phyloP scores from a whole-genome alignment of 2,888 invertebrate genomes.

The Lithophane socia region DNA sequence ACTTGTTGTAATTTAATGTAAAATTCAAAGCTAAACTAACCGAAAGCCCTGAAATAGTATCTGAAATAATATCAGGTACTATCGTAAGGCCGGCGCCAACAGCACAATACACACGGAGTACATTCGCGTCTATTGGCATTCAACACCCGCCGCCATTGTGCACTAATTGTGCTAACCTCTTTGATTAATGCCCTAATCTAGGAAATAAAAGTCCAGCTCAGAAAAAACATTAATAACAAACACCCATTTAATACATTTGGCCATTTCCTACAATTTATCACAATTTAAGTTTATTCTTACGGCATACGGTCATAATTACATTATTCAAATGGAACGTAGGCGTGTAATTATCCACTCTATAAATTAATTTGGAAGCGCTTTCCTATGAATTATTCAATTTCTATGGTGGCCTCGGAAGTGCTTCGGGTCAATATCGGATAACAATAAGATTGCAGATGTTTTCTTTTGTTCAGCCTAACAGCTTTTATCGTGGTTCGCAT shows the following conservation, averaged over 20 bases:
- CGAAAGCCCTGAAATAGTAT: neutral
- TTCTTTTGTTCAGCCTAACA: slow-evolving; percentile 38
- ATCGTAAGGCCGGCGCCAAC: neutral
- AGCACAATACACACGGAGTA: slow-evolving; percentile 24
- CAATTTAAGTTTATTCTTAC: slow-evolving; percentile 58
- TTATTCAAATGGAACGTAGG: slow-evolving; percentile 61
- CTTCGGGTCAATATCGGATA: slow-evolving; percentile 49
- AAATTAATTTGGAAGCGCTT: slow-evolving; percentile 63
- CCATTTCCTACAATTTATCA: slow-evolving; percentile 63
- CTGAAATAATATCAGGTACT: slow-evolving; percentile 3
- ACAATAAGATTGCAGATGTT: slow-evolving; percentile 46
- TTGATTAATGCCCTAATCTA: slow-evolving; percentile 64
- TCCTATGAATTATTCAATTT: slow-evolving; percentile 63
- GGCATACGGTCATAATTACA: slow-evolving; percentile 62
- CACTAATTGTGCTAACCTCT: slow-evolving; percentile 56
- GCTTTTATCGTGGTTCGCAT: slow-evolving; percentile 12
- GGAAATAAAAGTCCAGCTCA: slow-evolving; percentile 58
- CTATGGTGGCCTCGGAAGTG: slow-evolving; percentile 28
- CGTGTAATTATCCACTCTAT: slow-evolving; percentile 65
- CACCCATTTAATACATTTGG: slow-evolving; percentile 59
- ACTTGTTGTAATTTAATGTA: neutral
- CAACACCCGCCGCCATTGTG: slow-evolving; percentile 54
- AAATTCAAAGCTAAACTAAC: neutral
- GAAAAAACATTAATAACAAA: slow-evolving; percentile 59
- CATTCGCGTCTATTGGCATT: slow-evolving; percentile 41